A percentile compares a stretch with the other conserved stretches of the same genome.
These are phyloP conservation scores for Tetranychus cinnabarinus DNA, from an alignment of 1,140 invertebrate genomes.

Conservation along the genomic window DNA sequence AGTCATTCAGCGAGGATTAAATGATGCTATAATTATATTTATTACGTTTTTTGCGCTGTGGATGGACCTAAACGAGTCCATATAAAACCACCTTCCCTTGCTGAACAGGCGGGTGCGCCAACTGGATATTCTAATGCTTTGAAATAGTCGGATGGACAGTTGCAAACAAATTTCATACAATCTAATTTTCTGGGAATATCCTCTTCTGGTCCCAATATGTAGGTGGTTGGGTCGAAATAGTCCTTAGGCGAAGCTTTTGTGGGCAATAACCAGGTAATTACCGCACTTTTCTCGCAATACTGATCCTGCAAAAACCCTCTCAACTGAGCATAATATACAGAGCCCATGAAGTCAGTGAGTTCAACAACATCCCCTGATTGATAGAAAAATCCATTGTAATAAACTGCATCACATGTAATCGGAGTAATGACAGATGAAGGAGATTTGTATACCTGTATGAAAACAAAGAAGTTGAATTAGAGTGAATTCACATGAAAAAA, in stretches of 20 bases:
- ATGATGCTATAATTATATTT: too few relatives aligned
- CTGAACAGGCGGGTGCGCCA: too few relatives aligned
- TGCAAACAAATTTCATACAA: constrained; percentile 73
- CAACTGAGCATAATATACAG: constrained; percentile 67
- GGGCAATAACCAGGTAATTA: constrained; percentile 73
- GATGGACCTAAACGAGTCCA: too few relatives aligned
- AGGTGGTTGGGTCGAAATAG: constrained; percentile 67
- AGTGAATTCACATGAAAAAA: too few relatives aligned
- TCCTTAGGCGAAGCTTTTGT: constrained; percentile 45
- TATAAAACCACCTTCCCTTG: too few relatives aligned
- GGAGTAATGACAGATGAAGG: constrained; percentile 50
- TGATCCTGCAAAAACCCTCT: constrained; percentile 67
- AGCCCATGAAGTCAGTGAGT: constrained; percentile 45
- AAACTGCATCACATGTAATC: constrained; percentile 50
- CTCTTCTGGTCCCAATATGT: constrained; percentile 73
- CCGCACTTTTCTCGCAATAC: constrained; percentile 77
- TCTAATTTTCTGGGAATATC: constrained; percentile 62
- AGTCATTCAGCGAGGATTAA: too few relatives aligned
- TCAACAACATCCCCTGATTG: constrained; percentile 78
- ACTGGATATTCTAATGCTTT: constrained; percentile 18
- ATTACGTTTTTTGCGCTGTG: too few relatives aligned
- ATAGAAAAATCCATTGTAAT: constrained; percentile 59
- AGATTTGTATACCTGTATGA: constrained; percentile 41
- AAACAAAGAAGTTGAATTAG: constrained; percentile 3
- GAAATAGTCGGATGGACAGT: constrained; percentile 73